phyloP scores from a whole-genome alignment of 2,113 vertebrate species.

The Oncorhynchus keta region DNA sequence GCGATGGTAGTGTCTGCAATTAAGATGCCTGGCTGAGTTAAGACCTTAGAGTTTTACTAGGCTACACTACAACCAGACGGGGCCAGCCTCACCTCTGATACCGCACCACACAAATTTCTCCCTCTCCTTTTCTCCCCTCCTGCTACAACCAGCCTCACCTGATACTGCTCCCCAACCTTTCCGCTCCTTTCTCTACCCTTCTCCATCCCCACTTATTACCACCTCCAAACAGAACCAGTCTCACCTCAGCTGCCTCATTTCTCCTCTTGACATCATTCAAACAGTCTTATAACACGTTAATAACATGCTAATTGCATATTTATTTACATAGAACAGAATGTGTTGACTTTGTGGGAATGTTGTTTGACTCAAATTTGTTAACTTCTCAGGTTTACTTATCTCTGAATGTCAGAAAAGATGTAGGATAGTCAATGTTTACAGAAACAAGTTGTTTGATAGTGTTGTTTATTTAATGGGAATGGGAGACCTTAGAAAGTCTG shows the following conservation, averaged over 20 bases:
- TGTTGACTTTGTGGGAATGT: constrained; percentile 24
- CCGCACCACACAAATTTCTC: neutral
- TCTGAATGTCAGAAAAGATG: constrained; percentile 17
- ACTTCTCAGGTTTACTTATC: constrained; percentile 24
- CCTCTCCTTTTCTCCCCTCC: constrained; percentile 31
- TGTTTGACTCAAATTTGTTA: neutral
- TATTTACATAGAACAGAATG: constrained; percentile 38
- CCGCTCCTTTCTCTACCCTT: no score
- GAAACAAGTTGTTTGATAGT: neutral
- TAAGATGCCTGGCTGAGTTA: constrained; percentile 68
- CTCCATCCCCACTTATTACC: no score
- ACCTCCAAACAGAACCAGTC: no score
- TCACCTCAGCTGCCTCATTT: constrained; percentile 14
- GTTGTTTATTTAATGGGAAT: constrained; percentile 21
- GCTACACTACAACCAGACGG: neutral
- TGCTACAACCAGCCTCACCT: neutral
- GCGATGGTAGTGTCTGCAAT: constrained; percentile 37
- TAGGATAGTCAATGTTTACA: constrained; percentile 23
- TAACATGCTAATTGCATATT: constrained; percentile 4
- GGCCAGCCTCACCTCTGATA: constrained; percentile 21
- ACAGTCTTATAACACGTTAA: neutral
- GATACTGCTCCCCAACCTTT: no score
- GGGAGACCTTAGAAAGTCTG: no score
- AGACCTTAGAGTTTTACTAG: constrained; percentile 49
- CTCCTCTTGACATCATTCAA: neutral